phyloP scores from a whole-genome alignment of 2,113 vertebrate genomes.

The human region DNA sequence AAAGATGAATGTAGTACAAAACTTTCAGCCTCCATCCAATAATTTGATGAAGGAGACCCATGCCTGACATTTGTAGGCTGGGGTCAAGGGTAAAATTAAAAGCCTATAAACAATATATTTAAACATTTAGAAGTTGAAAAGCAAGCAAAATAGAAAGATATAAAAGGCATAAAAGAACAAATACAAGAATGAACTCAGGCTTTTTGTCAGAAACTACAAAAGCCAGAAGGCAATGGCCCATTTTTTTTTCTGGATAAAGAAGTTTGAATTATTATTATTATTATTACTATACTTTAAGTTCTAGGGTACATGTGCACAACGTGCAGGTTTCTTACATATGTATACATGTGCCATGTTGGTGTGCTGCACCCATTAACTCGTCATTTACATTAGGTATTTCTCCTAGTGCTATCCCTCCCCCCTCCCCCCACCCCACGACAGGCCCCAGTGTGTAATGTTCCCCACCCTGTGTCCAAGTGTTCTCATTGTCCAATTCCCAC shows the following conservation, averaged over 20 bases:
- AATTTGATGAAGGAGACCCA: neutral
- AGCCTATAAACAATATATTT: neutral
- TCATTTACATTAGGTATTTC: no score
- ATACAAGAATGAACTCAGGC: neutral
- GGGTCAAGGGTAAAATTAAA: neutral
- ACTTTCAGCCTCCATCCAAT: neutral
- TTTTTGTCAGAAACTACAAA: neutral
- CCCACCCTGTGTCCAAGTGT: no score
- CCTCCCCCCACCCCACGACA: accelerated
- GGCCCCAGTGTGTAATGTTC: no score
- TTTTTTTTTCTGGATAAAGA: no score
- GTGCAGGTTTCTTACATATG: no score
- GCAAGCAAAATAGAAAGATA: neutral
- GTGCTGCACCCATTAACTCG: no score
- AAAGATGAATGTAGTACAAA: neutral
- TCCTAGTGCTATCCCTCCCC: no score
- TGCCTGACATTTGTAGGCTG: neutral
- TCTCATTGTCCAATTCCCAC: no score
- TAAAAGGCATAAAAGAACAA: neutral
- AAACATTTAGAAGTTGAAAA: neutral
- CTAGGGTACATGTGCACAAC: no score
- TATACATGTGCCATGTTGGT: no score
- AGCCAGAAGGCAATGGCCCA: neutral
- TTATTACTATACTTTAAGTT: no score
- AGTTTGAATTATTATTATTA: no score